Base-by-base conservation (phyloP, 2,888 invertebrate genomes). In the Leptinotarsa juncta region DNA sequence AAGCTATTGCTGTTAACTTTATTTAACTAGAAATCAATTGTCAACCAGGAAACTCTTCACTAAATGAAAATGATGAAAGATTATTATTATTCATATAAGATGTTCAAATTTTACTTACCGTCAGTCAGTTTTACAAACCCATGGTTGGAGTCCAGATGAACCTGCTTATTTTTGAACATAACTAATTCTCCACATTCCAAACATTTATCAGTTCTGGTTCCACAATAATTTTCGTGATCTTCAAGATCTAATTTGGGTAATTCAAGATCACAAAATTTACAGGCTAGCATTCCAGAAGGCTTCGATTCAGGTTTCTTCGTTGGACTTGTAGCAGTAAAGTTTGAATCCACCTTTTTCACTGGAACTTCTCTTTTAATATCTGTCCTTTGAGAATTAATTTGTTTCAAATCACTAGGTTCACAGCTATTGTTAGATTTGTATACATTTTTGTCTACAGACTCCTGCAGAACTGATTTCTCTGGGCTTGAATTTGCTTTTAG, bases 151-250 rank as follows among this genome's bases (percentile, higher is more conserved):
- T 92, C 92, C 74, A 90, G 83, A 80, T 93, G 93, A 78, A 91
- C 85, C 84, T 91, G 90, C 50, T 90, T 89, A 86, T 94, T 92
- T 85, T 92, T 92, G 83, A 91, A 89, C 93, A 93, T 93, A 76
- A 94, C 92, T 83, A 91, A 91, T 87, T 93, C 92, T 48, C 89
- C 90, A 86, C 94, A 94, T 55, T 91, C 92, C 3, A 89, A 84
- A 85, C 94, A 94, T 80, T 90, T 90, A 84, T 94, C 91, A 0
- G 94, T 94, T 78, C 94, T 90, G 67, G 91, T 90, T 1, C 94
- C 94, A 88, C 94, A 94, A 87, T 93, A 93, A 71, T 90, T 90
- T 84, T 92, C 90, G 86, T 94, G 94, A 0, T 90, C 89, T 0
- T 90, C 90, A 78, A 93, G 85, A 16, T 91, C 91, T 73, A 89